A percentile compares a stretch with the other conserved stretches of the same genome.
These are phyloP conservation scores for Kobus ellipsiprymnus DNA, from an alignment of 2,113 vertebrate species.

Conservation along the genomic window DNA sequence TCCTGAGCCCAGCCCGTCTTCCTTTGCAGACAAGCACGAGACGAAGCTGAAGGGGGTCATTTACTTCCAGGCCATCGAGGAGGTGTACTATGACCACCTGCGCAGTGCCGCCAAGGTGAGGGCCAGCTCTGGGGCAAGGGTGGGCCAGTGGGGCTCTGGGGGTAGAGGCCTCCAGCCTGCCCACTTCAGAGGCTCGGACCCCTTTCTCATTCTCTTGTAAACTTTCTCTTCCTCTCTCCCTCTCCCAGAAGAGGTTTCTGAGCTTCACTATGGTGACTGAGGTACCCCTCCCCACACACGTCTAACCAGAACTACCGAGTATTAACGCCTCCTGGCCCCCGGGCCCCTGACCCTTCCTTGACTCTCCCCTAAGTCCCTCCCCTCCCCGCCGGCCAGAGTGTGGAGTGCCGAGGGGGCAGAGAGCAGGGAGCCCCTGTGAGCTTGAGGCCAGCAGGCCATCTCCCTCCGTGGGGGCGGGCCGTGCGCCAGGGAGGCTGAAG, in stretches of 20 bases:
- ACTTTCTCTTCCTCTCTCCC: conserved; percentile 43
- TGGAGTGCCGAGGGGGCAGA: neutral
- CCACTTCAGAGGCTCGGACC: neutral
- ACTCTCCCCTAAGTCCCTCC: neutral
- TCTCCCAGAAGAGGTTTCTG: conserved; percentile 76
- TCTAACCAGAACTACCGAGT: neutral
- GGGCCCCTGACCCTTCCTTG: conserved; percentile 5
- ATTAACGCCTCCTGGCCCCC: conserved; percentile 11
- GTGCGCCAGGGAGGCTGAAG: neutral
- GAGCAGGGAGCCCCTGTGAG: neutral
- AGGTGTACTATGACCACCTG: conserved; percentile 97
- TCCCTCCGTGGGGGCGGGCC: neutral
- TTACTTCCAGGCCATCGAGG: conserved; percentile 98
- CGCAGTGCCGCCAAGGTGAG: conserved; percentile 90
- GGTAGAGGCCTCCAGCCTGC: neutral
- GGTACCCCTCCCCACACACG: conserved; percentile 54
- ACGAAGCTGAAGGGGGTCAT: conserved; percentile 97
- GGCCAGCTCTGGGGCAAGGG: fast-evolving
- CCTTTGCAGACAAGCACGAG: conserved; percentile 90
- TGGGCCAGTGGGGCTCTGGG: neutral
- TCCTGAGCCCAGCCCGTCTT: neutral
- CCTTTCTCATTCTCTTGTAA: neutral
- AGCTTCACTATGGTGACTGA: conserved; percentile 73
- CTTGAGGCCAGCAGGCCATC: neutral
- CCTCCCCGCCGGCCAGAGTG: neutral